phyloP scores from a whole-genome alignment of 1,140 invertebrate species.

The Apis cerana region DNA sequence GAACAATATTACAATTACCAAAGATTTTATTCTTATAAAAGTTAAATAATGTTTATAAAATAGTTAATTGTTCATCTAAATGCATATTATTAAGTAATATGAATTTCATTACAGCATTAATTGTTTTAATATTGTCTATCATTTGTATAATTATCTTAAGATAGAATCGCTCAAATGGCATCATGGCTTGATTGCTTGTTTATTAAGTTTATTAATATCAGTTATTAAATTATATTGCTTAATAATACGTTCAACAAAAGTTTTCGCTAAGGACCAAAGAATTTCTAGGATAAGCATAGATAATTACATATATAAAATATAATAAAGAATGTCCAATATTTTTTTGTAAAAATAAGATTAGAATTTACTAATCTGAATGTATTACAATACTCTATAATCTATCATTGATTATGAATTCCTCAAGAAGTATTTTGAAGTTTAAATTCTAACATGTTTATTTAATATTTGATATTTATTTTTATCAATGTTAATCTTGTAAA shows the following conservation, averaged over 20 bases:
- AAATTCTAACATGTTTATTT: background rate
- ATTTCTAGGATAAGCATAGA: conserved; percentile 2
- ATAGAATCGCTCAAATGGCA: too few species aligned
- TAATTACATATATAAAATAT: background rate
- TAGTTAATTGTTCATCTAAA: background rate
- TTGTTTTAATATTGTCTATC: background rate
- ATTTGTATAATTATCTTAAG: background rate
- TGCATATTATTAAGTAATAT: background rate
- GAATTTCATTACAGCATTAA: background rate
- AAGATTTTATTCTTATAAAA: conserved; percentile 63
- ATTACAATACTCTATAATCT: background rate
- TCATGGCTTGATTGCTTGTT: background rate
- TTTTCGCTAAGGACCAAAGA: conserved; percentile 41
- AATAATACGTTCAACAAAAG: background rate
- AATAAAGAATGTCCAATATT: conserved; percentile 18
- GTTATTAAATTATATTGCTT: background rate
- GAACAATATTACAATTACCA: conserved; percentile 29
- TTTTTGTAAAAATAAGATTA: background rate
- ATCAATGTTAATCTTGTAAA: conserved; percentile 3
- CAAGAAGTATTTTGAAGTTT: background rate
- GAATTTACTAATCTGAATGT: background rate
- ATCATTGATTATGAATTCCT: background rate
- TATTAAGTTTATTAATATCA: background rate
- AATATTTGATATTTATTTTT: background rate
- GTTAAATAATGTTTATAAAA: conserved; percentile 16